Evolutionary conservation across 2,113 vertebrate species (phyloP), one percentile per base, ranked within the genome.

Genomic region (Porphyrio hochstetteri): DNA sequence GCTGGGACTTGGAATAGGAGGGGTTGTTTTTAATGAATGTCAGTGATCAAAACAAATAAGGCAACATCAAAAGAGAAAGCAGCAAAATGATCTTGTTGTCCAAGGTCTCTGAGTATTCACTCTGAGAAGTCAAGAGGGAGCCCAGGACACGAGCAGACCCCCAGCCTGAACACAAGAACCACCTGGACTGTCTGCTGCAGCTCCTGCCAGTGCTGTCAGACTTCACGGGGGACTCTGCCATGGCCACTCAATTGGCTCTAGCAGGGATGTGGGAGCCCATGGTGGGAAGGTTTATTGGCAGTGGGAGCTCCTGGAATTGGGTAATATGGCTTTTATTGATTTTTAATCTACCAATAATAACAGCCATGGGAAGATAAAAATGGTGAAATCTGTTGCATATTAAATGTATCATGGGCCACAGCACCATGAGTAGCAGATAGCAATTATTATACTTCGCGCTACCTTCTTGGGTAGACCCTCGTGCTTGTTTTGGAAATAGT

Each of bases 171-270:
- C 50, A 11, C 40, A 40, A 48, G 59, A 76, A 46, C 29, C 56
- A 44, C 16, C 33, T 5, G 7, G n/a, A 11, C 29, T 52, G 67
- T 44, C 42, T 23, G 12, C 44, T 72, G 61, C 63, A 29, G 79
- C 82, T 52, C 64, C 23, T 60, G 31, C 53, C 2, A 1, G 16
- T 24, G 10, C 38, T 7, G 3, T 31, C 61, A 57, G 53, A 3
- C 59, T 29, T 29, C 38, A 7, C 19, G 16, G 63, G 40, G 23
- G 11, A 74, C 71, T 1, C 1, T 7, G 16, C 57, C 0, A 0
- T 60, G 38, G 38, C 53, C 0, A 2, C 50, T 69, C 3, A 0
- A 17, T 42, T 0, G 0, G 67, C 55, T 74, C 27, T 16, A 44
- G 48, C 50, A 24, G 50, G 17, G n/a, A 35, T 0, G 1, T 38